Evolutionary conservation across 2,113 vertebrate species (phyloP), one percentile per base, ranked within the genome.

Genomic region (Proteles cristata): DNA sequence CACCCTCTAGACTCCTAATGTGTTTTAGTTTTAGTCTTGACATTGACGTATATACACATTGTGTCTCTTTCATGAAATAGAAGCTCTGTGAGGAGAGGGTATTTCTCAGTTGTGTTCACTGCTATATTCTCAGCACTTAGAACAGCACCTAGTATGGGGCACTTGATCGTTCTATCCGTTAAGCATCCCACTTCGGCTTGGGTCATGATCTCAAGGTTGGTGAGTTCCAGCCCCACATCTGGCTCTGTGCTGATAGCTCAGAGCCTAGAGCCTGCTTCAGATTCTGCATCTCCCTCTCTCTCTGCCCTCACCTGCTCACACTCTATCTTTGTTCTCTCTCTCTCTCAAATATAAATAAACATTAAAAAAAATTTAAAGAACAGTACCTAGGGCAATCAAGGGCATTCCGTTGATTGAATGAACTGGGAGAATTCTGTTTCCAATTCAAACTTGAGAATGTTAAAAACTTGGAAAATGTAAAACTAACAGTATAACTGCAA

Each of bases 391-490:
- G 4, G 69, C 50, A 9, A 9, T 65, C 86, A 61, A 81, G 33
- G n/a, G 21, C 2, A 4, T 39, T 63, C 35, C 33, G 7, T 12
- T 84, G 28, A n/a, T 28, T 69, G 81, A 94, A 74, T 85, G 43
- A 77, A 81, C 65, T 48, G 21, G 55, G 53, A 74, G 68, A 87
- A 94, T 87, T 68, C 17, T 35, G 43, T 58, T 79, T 69, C 79
- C 71, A 48, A 4, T 35, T 90, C 81, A 95, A 96, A 93, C 39
- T 14, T 11, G 26, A n/a, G 33, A 87, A 63, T 15, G 21, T 53
- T 88, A 79, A 80, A 80, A 94, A 31, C n/a, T 26, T 77, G 66
- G 53, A 50, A 87, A 90, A 91, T 43, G 21, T 79, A 88, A 88
- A 94, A 87, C 21, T 11, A 28, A 86, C 31, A 48, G 1, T 23